Conservation (phyloP, 2,113 vertebrate species). For the Hassar affinis region DNA sequence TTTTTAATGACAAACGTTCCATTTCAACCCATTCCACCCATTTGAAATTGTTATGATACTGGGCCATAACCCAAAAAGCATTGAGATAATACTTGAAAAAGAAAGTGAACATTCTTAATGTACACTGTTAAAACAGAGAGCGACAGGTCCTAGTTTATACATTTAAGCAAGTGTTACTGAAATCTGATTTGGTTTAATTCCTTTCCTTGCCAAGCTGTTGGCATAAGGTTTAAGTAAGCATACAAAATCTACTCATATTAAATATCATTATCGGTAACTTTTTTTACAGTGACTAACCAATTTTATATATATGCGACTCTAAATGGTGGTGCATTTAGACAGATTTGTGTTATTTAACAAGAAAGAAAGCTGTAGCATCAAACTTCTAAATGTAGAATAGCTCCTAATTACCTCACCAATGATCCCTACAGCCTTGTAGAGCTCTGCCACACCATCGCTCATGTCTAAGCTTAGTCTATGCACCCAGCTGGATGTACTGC, state of each 20-base stretch:
- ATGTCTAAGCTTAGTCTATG: conserved; percentile 10
- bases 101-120: background rate
- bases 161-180: background rate
- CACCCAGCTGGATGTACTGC: background rate
- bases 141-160: background rate
- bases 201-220: background rate
- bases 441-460: background rate
- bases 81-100: background rate
- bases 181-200: background rate
- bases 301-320: background rate
- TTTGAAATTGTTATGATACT: background rate
- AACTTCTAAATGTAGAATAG: background rate
- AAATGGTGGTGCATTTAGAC: background rate
- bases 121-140: background rate
- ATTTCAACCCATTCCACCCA: background rate
- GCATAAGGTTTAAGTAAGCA: background rate
- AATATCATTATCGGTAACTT: background rate
- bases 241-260: background rate
- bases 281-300: background rate
- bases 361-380: background rate
- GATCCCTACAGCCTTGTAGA: background rate
- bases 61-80: background rate
- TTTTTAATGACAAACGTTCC: background rate
- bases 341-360: background rate
- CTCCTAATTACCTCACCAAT: background rate